Evolutionary conservation across 2,113 vertebrate genomes (phyloP).

Genomic region (Oncorhynchus mykiss): DNA sequence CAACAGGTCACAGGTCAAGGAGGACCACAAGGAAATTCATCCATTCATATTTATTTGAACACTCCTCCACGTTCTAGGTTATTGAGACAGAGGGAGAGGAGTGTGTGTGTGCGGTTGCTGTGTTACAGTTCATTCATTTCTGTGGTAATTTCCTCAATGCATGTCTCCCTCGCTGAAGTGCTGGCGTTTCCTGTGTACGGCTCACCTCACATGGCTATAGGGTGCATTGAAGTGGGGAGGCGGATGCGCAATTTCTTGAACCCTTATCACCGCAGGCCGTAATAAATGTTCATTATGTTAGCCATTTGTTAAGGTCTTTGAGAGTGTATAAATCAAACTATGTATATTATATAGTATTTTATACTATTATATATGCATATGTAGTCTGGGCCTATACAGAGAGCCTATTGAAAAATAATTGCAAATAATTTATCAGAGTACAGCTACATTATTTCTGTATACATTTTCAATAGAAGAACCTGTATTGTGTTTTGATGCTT

Average conservation of each 20-base stretch:
- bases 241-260: constrained; percentile 16
- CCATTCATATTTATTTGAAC: background rate
- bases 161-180: constrained; percentile 42
- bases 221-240: constrained; percentile 25
- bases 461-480: background rate
- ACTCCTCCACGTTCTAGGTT: background rate
- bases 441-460: background rate
- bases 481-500: background rate
- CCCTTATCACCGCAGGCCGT: constrained; percentile 18
- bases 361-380: background rate
- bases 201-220: constrained; percentile 42
- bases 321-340: constrained; percentile 34
- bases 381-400: background rate
- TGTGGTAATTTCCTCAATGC: constrained; percentile 1
- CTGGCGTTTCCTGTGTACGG: constrained; percentile 67
- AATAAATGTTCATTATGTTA: constrained; percentile 19
- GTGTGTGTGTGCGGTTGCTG: background rate
- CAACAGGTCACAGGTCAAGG: constrained; percentile 42
- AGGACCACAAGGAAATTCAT: background rate
- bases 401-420: background rate
- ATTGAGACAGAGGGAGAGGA: background rate
- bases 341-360: background rate
- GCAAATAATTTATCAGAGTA: background rate
- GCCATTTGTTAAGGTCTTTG: constrained; percentile 13
- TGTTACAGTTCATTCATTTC: background rate